phyloP scores from a whole-genome alignment of 2,113 vertebrate species.

The Tonatia bakeri region DNA sequence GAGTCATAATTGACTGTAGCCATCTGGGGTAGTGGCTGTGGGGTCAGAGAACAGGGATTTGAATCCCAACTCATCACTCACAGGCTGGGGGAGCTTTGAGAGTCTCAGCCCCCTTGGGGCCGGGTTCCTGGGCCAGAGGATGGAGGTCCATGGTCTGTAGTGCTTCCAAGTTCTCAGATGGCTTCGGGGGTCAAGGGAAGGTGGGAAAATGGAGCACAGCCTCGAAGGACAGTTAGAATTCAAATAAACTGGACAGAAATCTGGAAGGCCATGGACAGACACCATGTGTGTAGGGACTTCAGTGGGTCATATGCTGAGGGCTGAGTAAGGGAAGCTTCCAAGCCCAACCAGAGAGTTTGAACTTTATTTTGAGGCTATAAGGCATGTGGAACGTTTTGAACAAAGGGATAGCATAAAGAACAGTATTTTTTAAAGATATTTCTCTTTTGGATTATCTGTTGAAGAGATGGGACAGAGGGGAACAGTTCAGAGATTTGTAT shows the following conservation, averaged over 20 bases:
- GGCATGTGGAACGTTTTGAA: not conserved
- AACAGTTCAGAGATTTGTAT: not conserved
- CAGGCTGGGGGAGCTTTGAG: accelerated
- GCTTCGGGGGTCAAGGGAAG: too few relatives aligned
- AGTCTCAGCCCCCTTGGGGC: not conserved
- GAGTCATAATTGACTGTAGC: accelerated
- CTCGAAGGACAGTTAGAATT: too few relatives aligned
- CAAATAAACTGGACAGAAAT: not conserved
- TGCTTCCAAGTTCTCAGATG: accelerated
- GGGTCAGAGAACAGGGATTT: not conserved
- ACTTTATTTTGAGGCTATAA: not conserved
- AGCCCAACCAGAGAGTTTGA: not conserved
- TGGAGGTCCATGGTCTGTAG: accelerated
- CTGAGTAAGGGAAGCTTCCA: not conserved
- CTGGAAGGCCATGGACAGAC: accelerated
- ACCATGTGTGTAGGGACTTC: accelerated
- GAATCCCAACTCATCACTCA: accelerated
- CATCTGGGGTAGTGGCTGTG: not conserved
- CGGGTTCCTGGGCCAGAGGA: not conserved
- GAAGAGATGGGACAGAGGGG: not conserved
- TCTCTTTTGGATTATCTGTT: not conserved
- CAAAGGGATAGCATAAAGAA: not conserved
- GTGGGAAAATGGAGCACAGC: not conserved
- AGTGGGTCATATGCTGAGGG: accelerated
- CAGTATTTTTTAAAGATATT: not conserved